Evolutionary conservation across 1,140 invertebrate genomes (phyloP).

Genomic region (Lepidurus arcticus): DNA sequence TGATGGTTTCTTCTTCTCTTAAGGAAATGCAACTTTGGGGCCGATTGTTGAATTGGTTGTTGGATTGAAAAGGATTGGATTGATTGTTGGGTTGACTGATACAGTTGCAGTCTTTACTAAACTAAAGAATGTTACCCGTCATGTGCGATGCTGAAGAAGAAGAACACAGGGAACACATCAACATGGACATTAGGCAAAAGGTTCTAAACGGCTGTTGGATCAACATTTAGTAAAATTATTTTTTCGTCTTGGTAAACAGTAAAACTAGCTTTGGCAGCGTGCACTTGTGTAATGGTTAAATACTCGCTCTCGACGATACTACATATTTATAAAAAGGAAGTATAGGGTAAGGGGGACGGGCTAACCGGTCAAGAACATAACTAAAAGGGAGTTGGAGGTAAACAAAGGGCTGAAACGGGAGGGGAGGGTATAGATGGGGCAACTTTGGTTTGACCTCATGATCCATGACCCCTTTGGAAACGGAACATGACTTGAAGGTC

Average conservation of each 20-base stretch:
- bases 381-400: not conserved
- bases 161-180: constrained; percentile 2
- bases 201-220: not conserved
- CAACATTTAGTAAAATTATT: not conserved
- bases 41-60: too few species aligned
- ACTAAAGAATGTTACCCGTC: not conserved
- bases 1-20: too few species aligned
- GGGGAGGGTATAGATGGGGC: not conserved
- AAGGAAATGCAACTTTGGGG: too few species aligned
- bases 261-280: constrained; percentile 10
- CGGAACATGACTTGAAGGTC: not conserved
- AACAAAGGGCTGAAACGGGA: not conserved
- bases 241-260: not conserved
- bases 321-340: not conserved
- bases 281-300: not conserved
- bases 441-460: not conserved
- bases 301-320: constrained; percentile 1
- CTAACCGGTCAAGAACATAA: not conserved
- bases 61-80: too few species aligned
- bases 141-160: not conserved
- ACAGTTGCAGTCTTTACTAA: not conserved
- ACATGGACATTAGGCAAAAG: not conserved
- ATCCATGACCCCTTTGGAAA: not conserved
- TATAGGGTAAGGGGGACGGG: constrained; percentile 9
- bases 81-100: not conserved